Evolutionary conservation across 2,888 invertebrate genomes (phyloP), one percentile per base, ranked within the genome.

Genomic region (Congeria kusceri): DNA sequence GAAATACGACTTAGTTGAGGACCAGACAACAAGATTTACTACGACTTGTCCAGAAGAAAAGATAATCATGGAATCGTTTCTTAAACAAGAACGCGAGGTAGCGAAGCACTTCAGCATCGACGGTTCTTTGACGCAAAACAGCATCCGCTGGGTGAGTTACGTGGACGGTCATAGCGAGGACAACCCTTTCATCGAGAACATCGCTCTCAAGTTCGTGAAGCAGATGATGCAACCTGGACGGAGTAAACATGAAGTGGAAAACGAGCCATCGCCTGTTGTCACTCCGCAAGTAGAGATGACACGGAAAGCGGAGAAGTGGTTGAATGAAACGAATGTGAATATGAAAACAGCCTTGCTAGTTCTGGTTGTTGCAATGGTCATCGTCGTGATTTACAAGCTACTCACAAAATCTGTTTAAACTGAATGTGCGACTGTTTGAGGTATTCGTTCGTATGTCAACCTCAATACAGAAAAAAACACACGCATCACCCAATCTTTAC

Each of bases 111-210:
- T 74, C 66, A 74, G 56, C 57, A 74, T 74, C 18, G 20, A 56
- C 18, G 73, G 67, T 15, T 66, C 66, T 0, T 25, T 74, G 15
- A n/a, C 25, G 15, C 32, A 67, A 29, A 74, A 74, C 53, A 47
- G 61, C 11, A 74, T 74, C 25, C 53, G 73, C 11, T 74, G 73
- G 73, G 73, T 67, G 9, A 74, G 73, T 62, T 74, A 67, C 29
- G 53, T 49, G 11, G 73, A 63, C 20, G 49, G 5, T 0, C 44
- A 47, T 13, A 46, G 62, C 29, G 27, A 23, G n/a, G 67, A 74
- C 27, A 67, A 74, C 29, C 73, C 73, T 0, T 18, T 62, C 29
- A 62, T 74, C 27, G 67, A 74, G 44, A 74, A 74, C 47, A 74
- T 74, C 18, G 73, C 67, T 9, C 29, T 74, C 0, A 63, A 67